Percentiles rank a stretch among this genome's conserved stretches.
phyloP scores from a whole-genome alignment of 2,797 vertebrate species.

The Distichodus sexfasciatus region DNA sequence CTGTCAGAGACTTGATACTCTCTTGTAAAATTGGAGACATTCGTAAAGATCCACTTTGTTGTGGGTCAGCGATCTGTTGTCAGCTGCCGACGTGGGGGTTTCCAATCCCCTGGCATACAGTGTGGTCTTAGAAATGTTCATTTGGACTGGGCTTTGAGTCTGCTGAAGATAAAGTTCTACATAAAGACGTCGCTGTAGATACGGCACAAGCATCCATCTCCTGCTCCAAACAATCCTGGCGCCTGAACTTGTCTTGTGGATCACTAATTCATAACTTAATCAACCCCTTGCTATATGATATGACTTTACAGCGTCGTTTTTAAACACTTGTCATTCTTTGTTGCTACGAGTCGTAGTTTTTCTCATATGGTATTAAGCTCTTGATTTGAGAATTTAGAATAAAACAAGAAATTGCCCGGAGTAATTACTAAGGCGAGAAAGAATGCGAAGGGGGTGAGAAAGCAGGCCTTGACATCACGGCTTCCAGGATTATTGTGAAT shows the following conservation, averaged over 20 bases:
- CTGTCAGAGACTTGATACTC: slow-evolving; percentile 41
- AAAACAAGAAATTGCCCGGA: background rate
- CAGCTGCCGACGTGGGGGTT: slow-evolving; percentile 19
- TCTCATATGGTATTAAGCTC: background rate
- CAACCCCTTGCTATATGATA: too few relatives aligned
- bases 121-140: background rate
- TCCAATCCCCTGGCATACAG: slow-evolving; percentile 1
- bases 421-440: slow-evolving; percentile 3
- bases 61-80: slow-evolving; percentile 43
- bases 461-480: background rate
- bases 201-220: too few relatives aligned
- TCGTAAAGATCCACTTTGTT: slow-evolving; percentile 55
- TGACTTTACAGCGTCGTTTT: too few relatives aligned
- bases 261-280: too few relatives aligned
- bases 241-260: too few relatives aligned
- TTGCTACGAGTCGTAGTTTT: background rate
- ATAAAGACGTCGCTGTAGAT: background rate
- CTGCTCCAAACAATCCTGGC: too few relatives aligned
- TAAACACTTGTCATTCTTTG: too few relatives aligned
- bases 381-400: slow-evolving; percentile 11
- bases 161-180: background rate
- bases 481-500: slow-evolving; percentile 13
- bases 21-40: slow-evolving; percentile 27
- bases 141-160: background rate
- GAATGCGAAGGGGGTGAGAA: slow-evolving; percentile 3